Base-by-base conservation (phyloP, 2,113 vertebrate genomes). In the Crotalus helleri region DNA sequence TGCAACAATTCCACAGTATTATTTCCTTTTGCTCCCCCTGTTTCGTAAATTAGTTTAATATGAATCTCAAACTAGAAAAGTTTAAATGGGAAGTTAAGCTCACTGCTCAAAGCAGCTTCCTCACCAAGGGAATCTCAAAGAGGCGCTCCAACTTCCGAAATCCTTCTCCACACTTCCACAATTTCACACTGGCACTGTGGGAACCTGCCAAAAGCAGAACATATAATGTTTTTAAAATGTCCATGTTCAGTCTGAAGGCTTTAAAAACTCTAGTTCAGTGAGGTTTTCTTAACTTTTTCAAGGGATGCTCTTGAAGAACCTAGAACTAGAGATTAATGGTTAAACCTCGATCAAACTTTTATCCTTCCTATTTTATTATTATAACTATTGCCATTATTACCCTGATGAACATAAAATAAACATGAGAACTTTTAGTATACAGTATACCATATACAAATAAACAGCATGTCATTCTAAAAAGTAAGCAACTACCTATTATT, bases 81-180 rank as follows among this genome's bases (percentile, higher is more conserved):
- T 23, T 55, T 49, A 51, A 10, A 26, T 39, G 53, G 44, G 74
- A 11, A n/a, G 85, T 89, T 44, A 51, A 8, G 26, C 33, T 49
- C 46, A 59, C 2, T 33, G 19, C 10, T 85, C 8, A 6, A 10
- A 55, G 13, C 59, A 54, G 58, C 89, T 93, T 94, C 19, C 96
- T 96, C 96, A 99, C 99, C 98, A 99, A 93, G 1, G 99, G 98
- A 61, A 99, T 94, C 24, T 97, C 98, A 89, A 98, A 99, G 7
- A 99, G 97, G 1, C 93, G 98, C 93, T 98, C 96, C 92, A 99
- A 96, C n/a, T 95, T 96, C 85, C 98, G 97, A 96, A 98, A 99
- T 91, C 98, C 97, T 85, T 98, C 98, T 0, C 98, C 97, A 15
- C 98, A 99, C 93, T 98, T 98, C 99, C 99, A 99, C 92, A 99